Conservation (phyloP, 2,113 vertebrate genomes). For the Triplophysa rosa region DNA sequence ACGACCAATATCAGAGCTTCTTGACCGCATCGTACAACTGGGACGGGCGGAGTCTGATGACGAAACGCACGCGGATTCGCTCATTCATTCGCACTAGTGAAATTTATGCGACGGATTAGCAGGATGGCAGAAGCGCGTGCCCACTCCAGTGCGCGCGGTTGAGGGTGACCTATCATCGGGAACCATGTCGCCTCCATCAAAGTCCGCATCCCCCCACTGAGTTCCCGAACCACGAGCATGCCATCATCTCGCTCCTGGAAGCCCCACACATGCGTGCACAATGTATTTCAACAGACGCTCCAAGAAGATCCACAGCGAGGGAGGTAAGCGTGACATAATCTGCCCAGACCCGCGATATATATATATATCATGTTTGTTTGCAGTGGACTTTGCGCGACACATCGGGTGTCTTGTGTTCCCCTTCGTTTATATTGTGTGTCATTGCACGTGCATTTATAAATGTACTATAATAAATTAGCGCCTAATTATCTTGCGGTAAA, state of each 20-base stretch:
- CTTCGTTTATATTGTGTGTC: neutral
- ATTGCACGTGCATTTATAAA: neutral
- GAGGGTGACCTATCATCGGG: slow-evolving; percentile 34
- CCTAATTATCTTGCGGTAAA: neutral
- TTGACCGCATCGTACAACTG: neutral
- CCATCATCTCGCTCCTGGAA: slow-evolving; percentile 59
- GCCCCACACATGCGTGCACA: slow-evolving; percentile 56
- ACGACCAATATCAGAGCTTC: neutral
- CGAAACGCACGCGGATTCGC: slow-evolving; percentile 2
- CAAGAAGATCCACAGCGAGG: slow-evolving; percentile 80
- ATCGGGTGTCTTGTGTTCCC: neutral
- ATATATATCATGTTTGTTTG: neutral
- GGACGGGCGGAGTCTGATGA: slow-evolving; percentile 22
- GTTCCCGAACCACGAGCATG: slow-evolving; percentile 68
- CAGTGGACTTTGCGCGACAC: slow-evolving; percentile 8
- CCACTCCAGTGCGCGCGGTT: slow-evolving; percentile 10
- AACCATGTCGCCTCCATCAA: slow-evolving; percentile 56
- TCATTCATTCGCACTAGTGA: slow-evolving; percentile 19
- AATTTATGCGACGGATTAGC: slow-evolving; percentile 35
- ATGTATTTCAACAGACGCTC: slow-evolving; percentile 81
- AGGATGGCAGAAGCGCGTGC: slow-evolving; percentile 41
- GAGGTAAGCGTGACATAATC: slow-evolving; percentile 68
- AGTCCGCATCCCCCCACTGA: slow-evolving; percentile 48
- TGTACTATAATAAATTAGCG: neutral
- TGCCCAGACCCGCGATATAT: slow-evolving; percentile 3